Percentiles rank a stretch among this genome's conserved stretches.
phyloP scores from a whole-genome alignment of 2,888 invertebrate genomes.

The Axea sp. region DNA sequence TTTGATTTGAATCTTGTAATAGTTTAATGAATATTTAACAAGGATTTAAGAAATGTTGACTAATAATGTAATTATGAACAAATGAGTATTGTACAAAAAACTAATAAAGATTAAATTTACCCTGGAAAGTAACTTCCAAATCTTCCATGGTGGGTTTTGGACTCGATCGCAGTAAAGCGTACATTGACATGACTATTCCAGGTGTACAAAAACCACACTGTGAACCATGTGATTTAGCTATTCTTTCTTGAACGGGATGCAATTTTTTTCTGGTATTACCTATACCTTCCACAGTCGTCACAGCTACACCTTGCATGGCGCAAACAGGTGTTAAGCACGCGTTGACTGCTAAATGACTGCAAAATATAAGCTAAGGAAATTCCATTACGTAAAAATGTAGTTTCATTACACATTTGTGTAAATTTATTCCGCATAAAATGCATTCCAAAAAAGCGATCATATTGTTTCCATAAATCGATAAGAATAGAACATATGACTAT shows the following conservation, averaged over 20 bases:
- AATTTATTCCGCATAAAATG: too few relatives aligned
- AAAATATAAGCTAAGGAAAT: conserved; percentile 20
- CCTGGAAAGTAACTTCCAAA: conserved; percentile 90
- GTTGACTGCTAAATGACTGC: conserved; percentile 91
- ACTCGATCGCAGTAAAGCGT: conserved; percentile 88
- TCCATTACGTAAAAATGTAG: background rate
- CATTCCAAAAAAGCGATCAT: too few relatives aligned
- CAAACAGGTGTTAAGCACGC: conserved; percentile 94
- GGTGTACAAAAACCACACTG: conserved; percentile 98
- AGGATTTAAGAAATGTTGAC: too few relatives aligned
- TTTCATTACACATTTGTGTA: too few relatives aligned
- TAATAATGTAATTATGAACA: too few relatives aligned
- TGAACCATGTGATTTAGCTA: conserved; percentile 94
- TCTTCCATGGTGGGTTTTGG: conserved; percentile 87
- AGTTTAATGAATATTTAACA: too few relatives aligned
- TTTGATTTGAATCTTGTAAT: too few relatives aligned
- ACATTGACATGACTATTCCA: conserved; percentile 99
- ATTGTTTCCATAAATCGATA: too few relatives aligned
- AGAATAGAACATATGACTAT: too few relatives aligned
- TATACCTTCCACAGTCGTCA: conserved; percentile 96
- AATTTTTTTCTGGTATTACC: conserved; percentile 88
- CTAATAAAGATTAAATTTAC: too few relatives aligned
- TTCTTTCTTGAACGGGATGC: conserved; percentile 92
- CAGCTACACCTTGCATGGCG: conserved; percentile 91
- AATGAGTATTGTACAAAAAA: too few relatives aligned